Evolutionary conservation across 2,113 vertebrate species (phyloP), one percentile per base, ranked within the genome.

Genomic region (Seriola dumerili): DNA sequence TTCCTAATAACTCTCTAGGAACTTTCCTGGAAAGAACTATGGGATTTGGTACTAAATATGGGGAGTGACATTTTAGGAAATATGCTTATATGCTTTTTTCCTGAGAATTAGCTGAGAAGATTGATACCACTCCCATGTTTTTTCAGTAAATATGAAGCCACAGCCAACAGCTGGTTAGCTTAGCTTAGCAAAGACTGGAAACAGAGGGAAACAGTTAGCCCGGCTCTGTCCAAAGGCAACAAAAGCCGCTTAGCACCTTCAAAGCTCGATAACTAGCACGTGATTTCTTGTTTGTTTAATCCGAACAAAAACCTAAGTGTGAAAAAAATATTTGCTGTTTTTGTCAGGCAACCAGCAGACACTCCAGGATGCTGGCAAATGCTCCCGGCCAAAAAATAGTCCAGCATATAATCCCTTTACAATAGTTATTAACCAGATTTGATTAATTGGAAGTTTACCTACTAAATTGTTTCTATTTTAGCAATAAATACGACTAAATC

Each of bases 1-100:
- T 78, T 80, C 50, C 12, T 29, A 23, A 21, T 55, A 73, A 52
- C 2, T 14, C 85, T 73, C 8, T 14, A 2, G 9, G 10, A 72
- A 6, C 21, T 66, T 88, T 78, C 29, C 25, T 76, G 32, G 12
- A 40, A 63, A 57, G 8, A 25, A 32, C 1, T 14, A 32, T 25
- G 13, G 57, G 29, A 40, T 58, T 70, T 67, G 10, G 5, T 36
- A 17, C 10, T 63, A 55, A 50, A 63, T 61, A n/a, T 34, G 3
- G 11, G 11, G 9, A 19, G 0, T 8, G 8, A 10, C 8, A 25
- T 16, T 55, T 42, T 21, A 38, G 17, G 19, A 66, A 66, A 42
- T 12, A 14, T 25, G 9, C 3, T 1, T 2, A 19, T 44, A 46
- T 21, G 1, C 9, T 57, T n/a, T 54, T 54, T 59, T 13, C 23